phyloP scores from a whole-genome alignment of 2,797 vertebrate genomes.

The Periophthalmus magnuspinnatus region DNA sequence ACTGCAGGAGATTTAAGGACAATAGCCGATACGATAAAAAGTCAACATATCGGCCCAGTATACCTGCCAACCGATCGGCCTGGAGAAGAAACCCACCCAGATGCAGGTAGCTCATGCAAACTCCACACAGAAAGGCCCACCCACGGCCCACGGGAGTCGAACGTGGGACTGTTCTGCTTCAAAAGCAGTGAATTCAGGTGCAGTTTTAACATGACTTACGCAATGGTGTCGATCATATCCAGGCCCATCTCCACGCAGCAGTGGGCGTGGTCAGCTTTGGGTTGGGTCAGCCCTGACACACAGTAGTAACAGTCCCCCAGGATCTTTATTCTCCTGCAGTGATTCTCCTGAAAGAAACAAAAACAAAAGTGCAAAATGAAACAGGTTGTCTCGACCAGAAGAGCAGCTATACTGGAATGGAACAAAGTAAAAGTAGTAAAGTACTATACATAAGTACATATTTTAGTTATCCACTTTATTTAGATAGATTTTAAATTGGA shows the following conservation, averaged over 20 bases:
- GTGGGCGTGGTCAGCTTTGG: constrained; percentile 96
- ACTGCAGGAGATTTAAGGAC: no score
- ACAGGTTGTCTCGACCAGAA: not conserved
- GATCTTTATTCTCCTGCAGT: constrained; percentile 98
- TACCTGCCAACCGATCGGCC: no score
- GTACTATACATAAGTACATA: no score
- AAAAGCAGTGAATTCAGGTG: not conserved
- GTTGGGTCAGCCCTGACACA: constrained; percentile 94
- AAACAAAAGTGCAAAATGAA: constrained; percentile 6
- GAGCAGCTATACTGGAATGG: no score
- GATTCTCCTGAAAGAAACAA: constrained; percentile 85
- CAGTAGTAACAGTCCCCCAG: constrained; percentile 99
- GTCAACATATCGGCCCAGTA: no score
- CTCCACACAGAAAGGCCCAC: not conserved
- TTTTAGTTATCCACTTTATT: no score
- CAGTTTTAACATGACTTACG: constrained; percentile 79
- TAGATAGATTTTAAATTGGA: no score
- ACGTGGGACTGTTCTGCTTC: not conserved
- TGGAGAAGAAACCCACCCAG: not conserved
- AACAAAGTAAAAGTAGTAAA: no score
- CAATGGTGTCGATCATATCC: constrained; percentile 99
- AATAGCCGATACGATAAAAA: no score
- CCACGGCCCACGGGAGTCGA: not conserved
- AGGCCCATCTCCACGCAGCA: constrained; percentile 99
- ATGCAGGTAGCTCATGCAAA: not conserved